Percentiles rank a stretch among this genome's conserved stretches.
Evolutionary conservation across 2,113 vertebrate genomes (phyloP).

Genomic region (Eulemur macaco): DNA sequence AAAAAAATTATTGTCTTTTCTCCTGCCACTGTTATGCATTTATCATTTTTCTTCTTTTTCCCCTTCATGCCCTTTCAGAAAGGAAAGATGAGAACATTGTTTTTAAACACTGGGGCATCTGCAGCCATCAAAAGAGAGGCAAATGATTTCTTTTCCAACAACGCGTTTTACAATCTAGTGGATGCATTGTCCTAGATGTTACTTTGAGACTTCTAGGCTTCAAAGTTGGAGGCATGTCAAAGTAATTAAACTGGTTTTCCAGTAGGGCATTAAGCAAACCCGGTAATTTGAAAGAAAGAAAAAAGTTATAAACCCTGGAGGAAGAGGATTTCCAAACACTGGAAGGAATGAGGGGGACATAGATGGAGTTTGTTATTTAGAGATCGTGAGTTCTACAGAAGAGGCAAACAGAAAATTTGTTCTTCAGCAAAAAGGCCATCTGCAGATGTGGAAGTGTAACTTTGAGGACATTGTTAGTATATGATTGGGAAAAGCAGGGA

Average conservation of each 20-base stretch:
- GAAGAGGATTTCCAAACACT: background rate
- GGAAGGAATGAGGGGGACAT: rapidly evolving
- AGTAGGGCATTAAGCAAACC: background rate
- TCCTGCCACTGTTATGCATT: background rate
- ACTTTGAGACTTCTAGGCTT: background rate
- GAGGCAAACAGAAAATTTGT: too few relatives aligned
- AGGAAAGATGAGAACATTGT: background rate
- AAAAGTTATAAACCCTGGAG: background rate
- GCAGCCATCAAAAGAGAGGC: background rate
- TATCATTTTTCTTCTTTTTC: background rate
- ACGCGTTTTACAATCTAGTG: background rate
- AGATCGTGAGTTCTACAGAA: too few relatives aligned
- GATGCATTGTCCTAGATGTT: background rate
- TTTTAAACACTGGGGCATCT: background rate
- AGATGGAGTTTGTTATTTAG: background rate
- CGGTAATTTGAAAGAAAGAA: background rate
- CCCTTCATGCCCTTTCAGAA: background rate
- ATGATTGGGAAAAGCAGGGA: too few relatives aligned
- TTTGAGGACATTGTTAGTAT: too few relatives aligned
- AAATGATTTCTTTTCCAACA: background rate
- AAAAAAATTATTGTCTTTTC: background rate
- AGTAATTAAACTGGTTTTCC: background rate
- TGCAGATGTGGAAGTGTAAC: too few relatives aligned
- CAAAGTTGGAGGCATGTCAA: background rate
- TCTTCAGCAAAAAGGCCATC: too few relatives aligned